Percentiles rank a stretch among this genome's conserved stretches.
These are phyloP conservation scores for Tapirus indicus DNA, from an alignment of 2,797 vertebrate genomes.

Conservation along the genomic window DNA sequence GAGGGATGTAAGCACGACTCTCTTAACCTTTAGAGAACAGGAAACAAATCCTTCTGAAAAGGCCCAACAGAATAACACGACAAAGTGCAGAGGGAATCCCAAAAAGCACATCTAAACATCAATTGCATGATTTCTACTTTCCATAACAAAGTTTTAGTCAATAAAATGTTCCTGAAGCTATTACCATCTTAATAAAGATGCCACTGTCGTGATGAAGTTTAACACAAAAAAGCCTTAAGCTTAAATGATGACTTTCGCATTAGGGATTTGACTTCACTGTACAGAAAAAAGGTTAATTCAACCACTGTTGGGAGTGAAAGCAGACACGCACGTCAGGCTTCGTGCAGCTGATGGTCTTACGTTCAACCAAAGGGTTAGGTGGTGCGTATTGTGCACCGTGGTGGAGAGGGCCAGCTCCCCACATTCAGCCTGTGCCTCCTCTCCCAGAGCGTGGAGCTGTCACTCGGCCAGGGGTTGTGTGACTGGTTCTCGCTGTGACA, in stretches of 20 bases:
- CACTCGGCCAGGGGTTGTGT: not conserved
- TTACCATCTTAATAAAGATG: not conserved
- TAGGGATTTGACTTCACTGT: slow-evolving; percentile 9
- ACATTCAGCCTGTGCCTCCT: not conserved
- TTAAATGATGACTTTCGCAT: slow-evolving; percentile 17
- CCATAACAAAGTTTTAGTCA: not conserved
- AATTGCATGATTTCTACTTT: not conserved
- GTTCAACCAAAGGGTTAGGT: not conserved
- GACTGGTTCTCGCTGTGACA: not conserved
- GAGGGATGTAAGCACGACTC: not conserved
- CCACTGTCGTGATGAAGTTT: slow-evolving; percentile 7
- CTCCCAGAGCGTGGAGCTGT: not conserved
- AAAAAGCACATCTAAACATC: not conserved
- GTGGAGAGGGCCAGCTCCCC: not conserved
- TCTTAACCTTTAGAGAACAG: not conserved
- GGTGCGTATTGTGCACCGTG: not conserved
- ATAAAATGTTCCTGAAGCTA: slow-evolving; percentile 31
- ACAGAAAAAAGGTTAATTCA: not conserved
- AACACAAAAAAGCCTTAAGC: slow-evolving; percentile 26
- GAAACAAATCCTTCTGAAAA: slow-evolving; percentile 41
- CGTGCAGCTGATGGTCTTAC: not conserved
- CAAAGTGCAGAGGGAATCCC: not conserved
- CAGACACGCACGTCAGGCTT: not conserved
- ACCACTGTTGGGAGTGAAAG: not conserved
- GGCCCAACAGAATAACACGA: not conserved